Percentiles rank a stretch among this genome's conserved stretches.
Conservation (phyloP, 2,113 vertebrate species). For the Triplophysa rosa region DNA sequence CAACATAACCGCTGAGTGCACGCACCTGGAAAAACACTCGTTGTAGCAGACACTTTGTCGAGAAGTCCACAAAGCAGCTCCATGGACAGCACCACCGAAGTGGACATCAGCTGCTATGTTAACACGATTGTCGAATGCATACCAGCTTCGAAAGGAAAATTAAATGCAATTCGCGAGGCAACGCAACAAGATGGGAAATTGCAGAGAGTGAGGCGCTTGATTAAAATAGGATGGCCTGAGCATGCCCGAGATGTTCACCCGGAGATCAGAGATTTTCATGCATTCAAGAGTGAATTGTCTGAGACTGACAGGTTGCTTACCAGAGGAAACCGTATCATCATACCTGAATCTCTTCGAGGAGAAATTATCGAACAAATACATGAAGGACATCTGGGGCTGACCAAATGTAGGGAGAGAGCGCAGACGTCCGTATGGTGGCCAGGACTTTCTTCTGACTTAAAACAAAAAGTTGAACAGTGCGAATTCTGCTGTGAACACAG, state of each 20-base stretch:
- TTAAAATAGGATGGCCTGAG: not conserved
- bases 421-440: too few relatives aligned
- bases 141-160: not conserved
- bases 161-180: not conserved
- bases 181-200: not conserved
- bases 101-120: slow-evolving; percentile 7
- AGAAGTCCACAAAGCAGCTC: not conserved
- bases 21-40: slow-evolving; percentile 31
- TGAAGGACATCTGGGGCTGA: slow-evolving; percentile 36
- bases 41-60: slow-evolving; percentile 39
- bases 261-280: slow-evolving; percentile 6
- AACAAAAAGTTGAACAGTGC: not conserved
- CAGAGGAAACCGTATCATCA: slow-evolving; percentile 17
- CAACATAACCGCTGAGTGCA: slow-evolving; percentile 26
- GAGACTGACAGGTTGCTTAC: not conserved
- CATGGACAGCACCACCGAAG: not conserved
- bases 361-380: slow-evolving; percentile 17
- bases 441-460: not conserved
- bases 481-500: not conserved
- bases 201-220: not conserved
- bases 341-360: slow-evolving; percentile 10
- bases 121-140: slow-evolving; percentile 13
- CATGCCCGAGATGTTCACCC: not conserved
- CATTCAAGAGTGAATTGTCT: slow-evolving; percentile 28
- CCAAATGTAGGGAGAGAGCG: too few relatives aligned